Percentiles rank a stretch among this genome's conserved stretches.
These are phyloP conservation scores for Pseudotriccus pelzelni DNA, from an alignment of 2,797 vertebrate genomes.

Conservation along the genomic window DNA sequence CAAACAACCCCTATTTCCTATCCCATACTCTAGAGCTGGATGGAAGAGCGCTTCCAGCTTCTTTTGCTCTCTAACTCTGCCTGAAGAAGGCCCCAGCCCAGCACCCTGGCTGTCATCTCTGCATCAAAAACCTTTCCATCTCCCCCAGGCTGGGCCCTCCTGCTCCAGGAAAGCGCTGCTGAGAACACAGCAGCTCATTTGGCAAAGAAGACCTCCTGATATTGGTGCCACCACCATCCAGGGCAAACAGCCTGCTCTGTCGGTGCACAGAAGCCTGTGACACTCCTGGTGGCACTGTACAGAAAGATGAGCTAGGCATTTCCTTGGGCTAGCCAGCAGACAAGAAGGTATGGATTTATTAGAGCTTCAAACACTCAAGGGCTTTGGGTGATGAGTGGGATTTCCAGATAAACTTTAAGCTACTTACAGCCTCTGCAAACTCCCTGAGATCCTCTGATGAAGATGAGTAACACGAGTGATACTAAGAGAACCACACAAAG, in stretches of 20 bases:
- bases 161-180: background rate
- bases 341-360: slow-evolving; percentile 23
- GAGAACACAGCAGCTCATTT: background rate
- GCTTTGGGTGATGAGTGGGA: slow-evolving; percentile 35
- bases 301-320: background rate
- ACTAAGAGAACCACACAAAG: background rate
- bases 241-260: background rate
- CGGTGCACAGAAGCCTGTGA: background rate
- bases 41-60: background rate
- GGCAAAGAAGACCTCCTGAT: background rate
- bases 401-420: slow-evolving; percentile 64
- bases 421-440: slow-evolving; percentile 49
- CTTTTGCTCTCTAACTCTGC: background rate
- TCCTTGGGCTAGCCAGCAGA: background rate
- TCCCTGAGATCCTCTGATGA: slow-evolving; percentile 38
- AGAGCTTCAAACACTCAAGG: slow-evolving; percentile 19
- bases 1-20: background rate
- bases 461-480: background rate
- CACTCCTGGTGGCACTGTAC: background rate
- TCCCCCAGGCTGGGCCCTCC: background rate
- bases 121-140: background rate
- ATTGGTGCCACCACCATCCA: background rate
- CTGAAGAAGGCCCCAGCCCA: background rate
- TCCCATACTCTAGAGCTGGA: background rate
- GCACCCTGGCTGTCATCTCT: background rate